Evolutionary conservation across 2,797 vertebrate genomes (phyloP).

Genomic region (Orestias chungarensis): DNA sequence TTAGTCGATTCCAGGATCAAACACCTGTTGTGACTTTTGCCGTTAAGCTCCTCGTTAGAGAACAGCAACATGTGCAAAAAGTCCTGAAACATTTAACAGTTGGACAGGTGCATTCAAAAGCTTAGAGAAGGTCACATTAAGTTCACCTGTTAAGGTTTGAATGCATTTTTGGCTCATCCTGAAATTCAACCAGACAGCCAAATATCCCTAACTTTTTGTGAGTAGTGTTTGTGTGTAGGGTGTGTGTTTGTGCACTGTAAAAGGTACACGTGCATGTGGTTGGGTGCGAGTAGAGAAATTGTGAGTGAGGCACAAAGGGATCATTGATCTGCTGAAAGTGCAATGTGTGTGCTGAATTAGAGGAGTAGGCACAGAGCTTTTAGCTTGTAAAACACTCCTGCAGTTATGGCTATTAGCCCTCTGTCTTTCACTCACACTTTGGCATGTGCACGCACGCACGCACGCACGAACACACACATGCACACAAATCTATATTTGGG

Average conservation of each 20-base stretch:
- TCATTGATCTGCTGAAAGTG: slow-evolving; percentile 82
- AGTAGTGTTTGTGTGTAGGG: slow-evolving; percentile 19
- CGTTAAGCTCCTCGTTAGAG: too few species aligned
- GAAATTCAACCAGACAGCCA: too few species aligned
- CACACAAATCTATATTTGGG: slow-evolving; percentile 70
- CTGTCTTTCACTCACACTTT: slow-evolving; percentile 45
- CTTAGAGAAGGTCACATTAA: too few species aligned
- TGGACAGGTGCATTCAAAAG: too few species aligned
- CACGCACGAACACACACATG: slow-evolving; percentile 32
- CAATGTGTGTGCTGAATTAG: slow-evolving; percentile 76
- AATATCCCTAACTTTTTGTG: too few species aligned
- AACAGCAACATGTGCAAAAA: too few species aligned
- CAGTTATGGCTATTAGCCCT: slow-evolving; percentile 66
- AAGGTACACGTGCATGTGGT: slow-evolving; percentile 32
- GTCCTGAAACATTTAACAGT: too few species aligned
- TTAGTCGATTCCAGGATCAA: too few species aligned
- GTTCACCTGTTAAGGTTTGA: too few species aligned
- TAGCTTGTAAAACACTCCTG: slow-evolving; percentile 78
- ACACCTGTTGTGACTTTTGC: too few species aligned
- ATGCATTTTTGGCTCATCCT: too few species aligned
- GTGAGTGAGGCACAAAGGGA: slow-evolving; percentile 67
- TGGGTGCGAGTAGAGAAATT: slow-evolving; percentile 32
- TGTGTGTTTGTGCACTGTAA: slow-evolving; percentile 16
- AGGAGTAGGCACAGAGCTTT: slow-evolving; percentile 72
- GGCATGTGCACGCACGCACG: slow-evolving; percentile 30